A percentile compares a stretch with the other conserved stretches of the same genome.
Evolutionary conservation across 1,140 invertebrate genomes (phyloP).

Genomic region (Phymastichus coffea): DNA sequence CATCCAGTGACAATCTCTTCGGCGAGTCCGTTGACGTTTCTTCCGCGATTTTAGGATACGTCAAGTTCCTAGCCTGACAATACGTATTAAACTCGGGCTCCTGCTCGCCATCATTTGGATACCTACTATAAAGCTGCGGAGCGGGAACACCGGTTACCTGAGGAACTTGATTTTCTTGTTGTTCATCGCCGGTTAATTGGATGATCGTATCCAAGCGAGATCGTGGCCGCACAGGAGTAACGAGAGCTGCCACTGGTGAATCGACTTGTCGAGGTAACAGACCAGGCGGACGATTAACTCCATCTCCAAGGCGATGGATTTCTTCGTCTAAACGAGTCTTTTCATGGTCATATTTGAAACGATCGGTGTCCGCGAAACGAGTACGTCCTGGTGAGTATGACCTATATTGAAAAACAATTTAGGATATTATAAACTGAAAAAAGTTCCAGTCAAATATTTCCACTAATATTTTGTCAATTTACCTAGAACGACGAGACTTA

Average conservation of each 20-base stretch:
- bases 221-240: slow-evolving; percentile 13
- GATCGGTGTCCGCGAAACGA: slow-evolving; percentile 24
- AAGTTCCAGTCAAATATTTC: slow-evolving; percentile 4
- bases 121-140: background rate
- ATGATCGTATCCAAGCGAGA: slow-evolving; percentile 51
- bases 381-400: slow-evolving; percentile 42
- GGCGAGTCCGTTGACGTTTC: slow-evolving; percentile 48
- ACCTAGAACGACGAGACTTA: slow-evolving; percentile 40
- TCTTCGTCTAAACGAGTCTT: slow-evolving; percentile 30
- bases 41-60: slow-evolving; percentile 51
- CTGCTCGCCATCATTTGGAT: slow-evolving; percentile 19
- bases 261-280: background rate
- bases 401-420: slow-evolving; percentile 37
- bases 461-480: no score
- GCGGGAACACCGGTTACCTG: background rate
- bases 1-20: slow-evolving; percentile 54
- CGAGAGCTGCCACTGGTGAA: background rate
- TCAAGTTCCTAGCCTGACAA: slow-evolving; percentile 51
- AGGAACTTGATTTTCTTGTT: background rate
- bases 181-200: slow-evolving; percentile 41
- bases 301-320: slow-evolving; percentile 11
- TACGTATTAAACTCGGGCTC: slow-evolving; percentile 44
- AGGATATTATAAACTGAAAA: slow-evolving; percentile 14
- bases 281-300: background rate
- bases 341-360: slow-evolving; percentile 31